Evolutionary conservation across 2,113 vertebrate species (phyloP), one percentile per base, ranked within the genome.

Genomic region (Etheostoma cragini): DNA sequence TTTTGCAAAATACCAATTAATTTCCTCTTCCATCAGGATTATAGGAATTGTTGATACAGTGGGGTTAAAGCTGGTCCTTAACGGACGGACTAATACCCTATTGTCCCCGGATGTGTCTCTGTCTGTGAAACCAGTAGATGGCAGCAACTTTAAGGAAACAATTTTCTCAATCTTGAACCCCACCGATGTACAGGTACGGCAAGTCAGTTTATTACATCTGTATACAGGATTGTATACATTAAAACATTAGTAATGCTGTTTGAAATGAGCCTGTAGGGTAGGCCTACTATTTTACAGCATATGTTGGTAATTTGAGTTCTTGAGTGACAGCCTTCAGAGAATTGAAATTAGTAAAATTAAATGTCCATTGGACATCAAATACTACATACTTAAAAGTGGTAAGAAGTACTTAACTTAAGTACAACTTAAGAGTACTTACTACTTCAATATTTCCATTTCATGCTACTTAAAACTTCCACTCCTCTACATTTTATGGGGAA

Each of bases 21-120:
- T 45, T 49, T 80, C 1, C 50, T 17, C n/a, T 68, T 70, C 33
- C 89, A 62, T 84, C 87, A 99, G 98, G 88, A 95, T 98, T 80
- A 95, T 97, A 75, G 87, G 94, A 85, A 92, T 98, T 66, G 96
- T 98, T 88, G 96, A 98, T 74, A 95, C 94, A 16, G 97, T 99
- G 82, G 97, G 96, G 11, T 89, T 97, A 76, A 97, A 97, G 93
- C 72, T 99, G 91, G 95, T 95, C 45, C 89, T 98, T 35, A 58
- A 91, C 11, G 54, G 66, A 16, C 17, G 57, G 1, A 80, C 81
- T 46, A 88, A 96, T 85, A 93, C 73, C 73, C 76, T 99, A 78
- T 85, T 94, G 26, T 95, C 96, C 2, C 82, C 94, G 14, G 93
- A 95, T 61, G 88, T 99, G 92, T 96, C 96, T 91, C 75, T 99